Base-by-base conservation (phyloP, 1,140 invertebrate genomes). In the Trachymyrmex septentrionalis region DNA sequence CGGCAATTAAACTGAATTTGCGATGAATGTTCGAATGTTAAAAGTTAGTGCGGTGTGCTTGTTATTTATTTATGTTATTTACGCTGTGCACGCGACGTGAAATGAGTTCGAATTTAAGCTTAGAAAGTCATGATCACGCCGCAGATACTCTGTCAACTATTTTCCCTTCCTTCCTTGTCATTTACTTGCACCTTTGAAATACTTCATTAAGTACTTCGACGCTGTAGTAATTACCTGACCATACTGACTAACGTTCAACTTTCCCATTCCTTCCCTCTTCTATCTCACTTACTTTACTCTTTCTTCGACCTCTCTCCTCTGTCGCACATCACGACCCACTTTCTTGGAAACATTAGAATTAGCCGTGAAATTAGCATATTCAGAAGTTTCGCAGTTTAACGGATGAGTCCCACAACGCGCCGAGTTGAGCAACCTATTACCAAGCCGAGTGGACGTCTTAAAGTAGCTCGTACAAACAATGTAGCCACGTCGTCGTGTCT, bases 291-390 rank as follows among this genome's bases (percentile, higher is more conserved):
- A 69, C 19, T 24, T 53, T 27, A 24, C 38, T 50, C 30, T 63
- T 63, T 86, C 78, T 61, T 66, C 86, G 63, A 76, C 57, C 55
- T 12, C 48, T 21, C 67, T 59, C 38, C 80, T 61, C 69, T 75
- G 50, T 84, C 69, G 55, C 55, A 55, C 69, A 61, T 75, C 81
- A 86, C 87, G 89, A 84, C 92, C 90, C 61, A 81, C 90, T 92
- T 92, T 90, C 88, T 82, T 77, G 87, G 92, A 91, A 92, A 94
- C 93, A 93, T 92, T 93, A 92, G 91, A 92, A 94, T 93, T 92
- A 93, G 89, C 90, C 89, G 89, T 93, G 93, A 93, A 93, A 94
- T 94, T 94, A 93, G 93, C 93, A 93, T 94, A 93, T 94, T 93
- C 92, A 90, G 86, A 94, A 94, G 93, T 94, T 94, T 93, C 89